phyloP scores from a whole-genome alignment of 1,140 invertebrate species.

The Zaprionus ornatus region DNA sequence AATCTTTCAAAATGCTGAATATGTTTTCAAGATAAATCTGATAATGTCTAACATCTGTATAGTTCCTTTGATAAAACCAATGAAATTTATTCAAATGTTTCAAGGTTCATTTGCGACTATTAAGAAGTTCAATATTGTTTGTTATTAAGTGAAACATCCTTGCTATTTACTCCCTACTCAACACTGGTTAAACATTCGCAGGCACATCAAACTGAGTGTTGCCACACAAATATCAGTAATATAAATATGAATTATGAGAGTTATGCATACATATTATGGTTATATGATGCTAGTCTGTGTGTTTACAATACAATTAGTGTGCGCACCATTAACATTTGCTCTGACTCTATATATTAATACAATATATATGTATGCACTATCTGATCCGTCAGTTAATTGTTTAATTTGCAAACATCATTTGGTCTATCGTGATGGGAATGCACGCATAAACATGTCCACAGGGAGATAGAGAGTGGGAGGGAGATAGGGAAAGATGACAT shows the following conservation, averaged over 20 bases:
- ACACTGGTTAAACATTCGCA: background rate
- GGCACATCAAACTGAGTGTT: background rate
- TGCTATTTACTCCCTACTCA: background rate
- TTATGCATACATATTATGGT: background rate
- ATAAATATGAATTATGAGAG: background rate
- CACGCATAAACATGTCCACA: slow-evolving; percentile 14
- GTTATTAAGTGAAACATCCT: too few species aligned
- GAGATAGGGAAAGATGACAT: background rate
- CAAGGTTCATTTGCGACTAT: too few species aligned
- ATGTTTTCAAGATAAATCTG: background rate
- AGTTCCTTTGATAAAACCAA: too few species aligned
- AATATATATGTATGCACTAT: background rate
- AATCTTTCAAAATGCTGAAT: too few species aligned
- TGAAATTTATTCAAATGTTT: too few species aligned
- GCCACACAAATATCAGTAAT: background rate
- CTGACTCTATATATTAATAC: background rate
- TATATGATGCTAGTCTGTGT: background rate
- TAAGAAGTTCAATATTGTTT: too few species aligned
- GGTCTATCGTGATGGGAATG: background rate
- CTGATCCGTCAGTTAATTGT: slow-evolving; percentile 3
- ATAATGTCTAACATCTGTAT: background rate
- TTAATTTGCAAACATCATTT: background rate
- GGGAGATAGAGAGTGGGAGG: background rate
- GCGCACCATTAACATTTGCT: background rate
- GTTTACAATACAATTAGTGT: background rate